Conservation (phyloP, 2,113 vertebrate species). For the Coturnix japonica region DNA sequence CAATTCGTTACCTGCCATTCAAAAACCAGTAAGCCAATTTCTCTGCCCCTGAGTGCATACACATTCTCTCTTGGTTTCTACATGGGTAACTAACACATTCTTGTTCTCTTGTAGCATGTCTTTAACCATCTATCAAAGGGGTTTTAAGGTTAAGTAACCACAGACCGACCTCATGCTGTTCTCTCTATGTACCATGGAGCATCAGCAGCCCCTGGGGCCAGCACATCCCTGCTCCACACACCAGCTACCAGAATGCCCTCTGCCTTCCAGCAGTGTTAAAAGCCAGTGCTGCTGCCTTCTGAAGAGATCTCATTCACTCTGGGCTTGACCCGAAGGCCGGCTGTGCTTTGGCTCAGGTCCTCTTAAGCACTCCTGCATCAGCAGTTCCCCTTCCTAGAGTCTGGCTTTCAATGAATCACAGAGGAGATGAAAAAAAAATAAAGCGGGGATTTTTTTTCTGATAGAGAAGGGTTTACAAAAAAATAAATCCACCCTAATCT, state of each 20-base stretch:
- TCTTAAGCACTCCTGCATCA: neutral
- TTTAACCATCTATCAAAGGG: constrained; percentile 36
- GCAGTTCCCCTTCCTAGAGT: neutral
- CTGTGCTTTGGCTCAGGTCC: constrained; percentile 3
- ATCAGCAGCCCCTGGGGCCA: neutral
- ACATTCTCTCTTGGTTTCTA: neutral
- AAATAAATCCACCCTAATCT: constrained; percentile 69
- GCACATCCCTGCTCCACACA: neutral
- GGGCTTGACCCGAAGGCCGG: constrained; percentile 32
- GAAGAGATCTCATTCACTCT: neutral
- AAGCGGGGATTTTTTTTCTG: constrained; percentile 22
- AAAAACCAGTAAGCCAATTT: neutral
- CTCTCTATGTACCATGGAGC: neutral
- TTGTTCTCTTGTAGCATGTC: constrained; percentile 21
- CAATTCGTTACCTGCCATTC: neutral
- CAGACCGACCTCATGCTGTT: neutral
- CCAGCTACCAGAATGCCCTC: neutral
- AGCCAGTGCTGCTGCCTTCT: neutral
- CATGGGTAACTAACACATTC: neutral
- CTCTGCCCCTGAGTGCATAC: neutral
- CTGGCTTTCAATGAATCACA: constrained; percentile 25
- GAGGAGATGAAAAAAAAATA: neutral
- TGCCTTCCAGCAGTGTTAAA: constrained; percentile 8
- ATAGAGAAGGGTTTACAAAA: constrained; percentile 55
- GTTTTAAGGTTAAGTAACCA: constrained; percentile 54